Base-by-base conservation (phyloP, 2,888 invertebrate genomes). In the Zaprionus lineosus region DNA sequence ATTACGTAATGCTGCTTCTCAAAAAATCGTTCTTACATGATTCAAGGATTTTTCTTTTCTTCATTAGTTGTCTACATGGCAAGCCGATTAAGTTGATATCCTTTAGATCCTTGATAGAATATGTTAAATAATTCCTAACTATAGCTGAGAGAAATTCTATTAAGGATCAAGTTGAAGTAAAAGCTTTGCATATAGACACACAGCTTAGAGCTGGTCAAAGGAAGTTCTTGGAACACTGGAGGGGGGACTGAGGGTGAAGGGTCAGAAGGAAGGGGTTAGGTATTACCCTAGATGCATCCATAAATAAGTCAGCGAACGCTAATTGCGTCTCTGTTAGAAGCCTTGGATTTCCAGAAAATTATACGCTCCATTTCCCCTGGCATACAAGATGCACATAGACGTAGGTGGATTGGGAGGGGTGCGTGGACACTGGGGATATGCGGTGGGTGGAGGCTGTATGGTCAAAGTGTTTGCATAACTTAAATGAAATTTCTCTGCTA, bases 251-350 rank as follows among this genome's bases (percentile, higher is more conserved):
- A 43, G 41, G 21, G 21, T 24, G 39, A 19, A 33, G 11, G 24
- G 24, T n/a, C n/a, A n/a, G n/a, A n/a, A 11, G 7, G 1, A 15
- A n/a, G 29, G 11, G 18, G 21, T 60, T 9, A 18, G 8, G 39
- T n/a, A 43, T 40, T 14, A 26, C 39, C 8, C 15, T 28, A 46
- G 29, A 18, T 15, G 46, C 44, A 65, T 65, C 71, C 61, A 76
- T 79, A 79, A 79, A 79, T 76, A 83, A 83, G 74, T 72, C 61
- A 83, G 55, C 43, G 61, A 61, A 58, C 56, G 63, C 74, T 83
- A 79, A 83, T 83, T 84, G 72, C 57, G 37, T 52, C 62, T 62
- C 77, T 81, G 58, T 47, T 39, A 46, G 46, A 58, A 4, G 36
- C 21, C 29, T 34, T 50, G 52, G 41, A n/a, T n/a, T n/a, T n/a